These are phyloP conservation scores for Tenebrosternarchus preto DNA, from an alignment of 2,113 vertebrate genomes.

Conservation along the genomic window DNA sequence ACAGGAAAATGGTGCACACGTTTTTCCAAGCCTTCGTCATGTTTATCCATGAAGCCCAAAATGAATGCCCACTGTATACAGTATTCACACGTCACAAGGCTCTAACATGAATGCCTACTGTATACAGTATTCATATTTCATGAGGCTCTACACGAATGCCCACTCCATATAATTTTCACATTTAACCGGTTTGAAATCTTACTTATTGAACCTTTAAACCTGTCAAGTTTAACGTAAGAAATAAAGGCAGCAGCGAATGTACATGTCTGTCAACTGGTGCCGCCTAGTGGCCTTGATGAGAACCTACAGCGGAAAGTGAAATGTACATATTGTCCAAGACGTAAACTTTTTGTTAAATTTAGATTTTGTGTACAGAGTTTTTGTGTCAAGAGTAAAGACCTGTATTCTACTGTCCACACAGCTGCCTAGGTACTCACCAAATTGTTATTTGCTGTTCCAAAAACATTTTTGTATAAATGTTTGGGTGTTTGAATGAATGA, in stretches of 20 bases:
- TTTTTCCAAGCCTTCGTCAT: too few species aligned
- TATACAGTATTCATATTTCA: too few species aligned
- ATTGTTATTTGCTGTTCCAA: neutral
- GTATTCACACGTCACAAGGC: too few species aligned
- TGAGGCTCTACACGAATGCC: neutral
- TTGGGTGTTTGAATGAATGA: neutral
- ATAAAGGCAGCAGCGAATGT: neutral
- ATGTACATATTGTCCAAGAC: neutral
- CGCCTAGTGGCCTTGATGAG: slow-evolving; percentile 34
- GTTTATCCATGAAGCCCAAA: too few species aligned
- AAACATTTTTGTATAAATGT: neutral
- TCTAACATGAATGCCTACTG: too few species aligned
- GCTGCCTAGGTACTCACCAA: neutral
- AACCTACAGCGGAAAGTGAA: neutral
- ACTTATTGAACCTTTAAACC: neutral
- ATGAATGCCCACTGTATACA: too few species aligned
- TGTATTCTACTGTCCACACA: neutral
- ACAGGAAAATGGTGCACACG: too few species aligned
- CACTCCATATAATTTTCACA: neutral
- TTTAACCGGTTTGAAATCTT: neutral
- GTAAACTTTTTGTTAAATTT: neutral
- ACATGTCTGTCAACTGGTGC: neutral
- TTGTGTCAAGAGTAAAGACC: neutral
- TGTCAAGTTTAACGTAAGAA: neutral
- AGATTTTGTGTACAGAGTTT: neutral